Base-by-base conservation (phyloP, 2,888 invertebrate genomes). In the Acrobasis repandana region DNA sequence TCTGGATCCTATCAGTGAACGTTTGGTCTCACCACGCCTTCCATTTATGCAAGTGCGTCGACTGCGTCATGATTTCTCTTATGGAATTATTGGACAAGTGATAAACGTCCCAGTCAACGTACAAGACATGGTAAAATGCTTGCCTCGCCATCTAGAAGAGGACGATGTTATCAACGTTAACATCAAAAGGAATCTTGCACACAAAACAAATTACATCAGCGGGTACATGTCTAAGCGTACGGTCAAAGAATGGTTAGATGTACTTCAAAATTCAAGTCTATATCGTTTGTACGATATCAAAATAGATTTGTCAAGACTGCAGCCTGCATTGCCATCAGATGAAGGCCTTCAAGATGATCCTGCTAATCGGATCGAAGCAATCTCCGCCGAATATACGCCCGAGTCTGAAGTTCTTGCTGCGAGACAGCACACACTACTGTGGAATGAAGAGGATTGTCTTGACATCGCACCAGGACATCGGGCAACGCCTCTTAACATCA, bases 61-160 rank as follows among this genome's bases (percentile, higher is more conserved):
- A 2, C 14, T 50, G 14, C 28, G 50, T 1, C 28, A 50, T 28
- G 50, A 36, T 36, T 36, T 36, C 36, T 36, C 36, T 1, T 28
- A 50, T 50, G 50, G 50, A 4, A 83, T 83, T 15, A 62, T 73
- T 33, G 82, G 78, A 0, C 82, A 85, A 77, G 73, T 83, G 59
- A 85, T 85, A 11, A 85, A 84, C 67, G 78, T 83, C 2, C 83
- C 82, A 63, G 76, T 79, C 4, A 36, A 72, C 62, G 79, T 77
- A 56, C 4, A 50, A 10, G 14, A 28, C 0, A 80, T 80, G 79
- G 76, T 80, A 57, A 70, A 76, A 69, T 65, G 64, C 9, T 72
- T 83, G 67, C 80, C 80, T 2, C 70, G 81, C 0, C 67, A 75
- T 11, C 50, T 83, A 54, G 63, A 79, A 61, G 80, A 81, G 64